Base-by-base conservation (phyloP, 2,888 invertebrate species). In the Drosophila paracracens region DNA sequence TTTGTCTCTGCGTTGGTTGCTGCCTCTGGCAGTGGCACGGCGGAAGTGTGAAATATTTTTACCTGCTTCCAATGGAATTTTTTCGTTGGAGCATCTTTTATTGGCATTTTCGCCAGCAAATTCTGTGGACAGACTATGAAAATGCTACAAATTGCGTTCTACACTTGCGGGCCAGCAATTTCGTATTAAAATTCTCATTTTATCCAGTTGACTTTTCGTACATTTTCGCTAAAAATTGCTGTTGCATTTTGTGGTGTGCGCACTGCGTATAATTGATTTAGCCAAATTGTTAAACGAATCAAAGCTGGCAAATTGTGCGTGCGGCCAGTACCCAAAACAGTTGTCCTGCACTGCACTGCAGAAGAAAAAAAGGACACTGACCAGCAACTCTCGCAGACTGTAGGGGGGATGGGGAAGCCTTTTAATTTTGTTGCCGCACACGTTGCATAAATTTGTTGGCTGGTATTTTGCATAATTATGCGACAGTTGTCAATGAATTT, bases 31-130 rank as follows among this genome's bases (percentile, higher is more conserved):
- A 58, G 60, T 25, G 21, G 48, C 27, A 51, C 48, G 67, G 63
- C 86, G 81, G 86, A 88, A 89, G 88, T 83, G 88, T 86, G 88
- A 86, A 86, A 86, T 86, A 89, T 81, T 89, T 89, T 54, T 74
- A 58, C 66, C 79, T 75, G 76, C 73, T 64, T 65, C 61, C 63
- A 81, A 87, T 90, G 87, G 87, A 92, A 92, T 91, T 91, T 91
- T 91, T 90, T 82, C 88, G 82, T 64, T 76, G 54, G 70, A 86
- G 76, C 88, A 82, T 88, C 88, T 86, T 87, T 89, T 89, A 89
- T 89, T 86, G 86, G 89, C 83, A 86, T 86, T 86, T 86, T 77
- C 21, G 21, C 76, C 69, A 73, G 57, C 46, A 68, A 73, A 81
- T 82, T 86, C 84, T 89, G 84, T 89, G 85, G 84, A 76, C 64